Evolutionary conservation across 2,113 vertebrate species (phyloP).

Genomic region (Bubalus kerabau): DNA sequence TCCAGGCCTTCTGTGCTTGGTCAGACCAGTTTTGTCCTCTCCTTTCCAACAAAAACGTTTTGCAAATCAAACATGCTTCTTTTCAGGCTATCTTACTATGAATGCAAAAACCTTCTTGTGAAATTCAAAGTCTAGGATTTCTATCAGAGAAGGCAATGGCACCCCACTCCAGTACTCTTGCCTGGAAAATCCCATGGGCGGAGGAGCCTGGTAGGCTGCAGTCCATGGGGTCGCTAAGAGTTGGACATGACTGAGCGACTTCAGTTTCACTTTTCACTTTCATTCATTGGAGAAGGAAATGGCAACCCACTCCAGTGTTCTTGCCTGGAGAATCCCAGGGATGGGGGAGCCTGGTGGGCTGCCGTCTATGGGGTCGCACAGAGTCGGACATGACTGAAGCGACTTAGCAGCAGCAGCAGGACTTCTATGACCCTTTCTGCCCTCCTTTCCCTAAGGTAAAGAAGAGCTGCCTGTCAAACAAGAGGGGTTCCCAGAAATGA

Average conservation of each 20-base stretch:
- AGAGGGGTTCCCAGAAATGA: background rate
- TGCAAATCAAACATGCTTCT: background rate
- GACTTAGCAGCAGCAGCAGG: no score
- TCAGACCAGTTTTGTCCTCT: background rate
- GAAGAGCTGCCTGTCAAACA: background rate
- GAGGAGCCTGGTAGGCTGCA: no score
- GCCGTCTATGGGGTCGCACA: no score
- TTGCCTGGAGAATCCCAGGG: no score
- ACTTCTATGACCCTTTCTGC: background rate
- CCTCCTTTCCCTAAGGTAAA: background rate
- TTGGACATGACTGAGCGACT: accelerated
- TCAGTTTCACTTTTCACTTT: no score
- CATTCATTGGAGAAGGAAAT: no score
- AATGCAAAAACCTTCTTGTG: background rate
- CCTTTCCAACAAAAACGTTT: background rate
- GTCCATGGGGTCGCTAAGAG: no score
- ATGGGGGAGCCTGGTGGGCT: no score
- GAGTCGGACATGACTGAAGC: accelerated
- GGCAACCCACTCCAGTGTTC: no score
- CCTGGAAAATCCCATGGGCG: no score
- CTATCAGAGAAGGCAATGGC: background rate
- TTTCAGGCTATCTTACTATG: background rate
- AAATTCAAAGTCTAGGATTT: background rate
- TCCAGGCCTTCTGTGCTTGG: background rate
- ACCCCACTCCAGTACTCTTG: no score